Evolutionary conservation across 2,888 invertebrate species (phyloP).

Genomic region (Phymatocera aterrima): DNA sequence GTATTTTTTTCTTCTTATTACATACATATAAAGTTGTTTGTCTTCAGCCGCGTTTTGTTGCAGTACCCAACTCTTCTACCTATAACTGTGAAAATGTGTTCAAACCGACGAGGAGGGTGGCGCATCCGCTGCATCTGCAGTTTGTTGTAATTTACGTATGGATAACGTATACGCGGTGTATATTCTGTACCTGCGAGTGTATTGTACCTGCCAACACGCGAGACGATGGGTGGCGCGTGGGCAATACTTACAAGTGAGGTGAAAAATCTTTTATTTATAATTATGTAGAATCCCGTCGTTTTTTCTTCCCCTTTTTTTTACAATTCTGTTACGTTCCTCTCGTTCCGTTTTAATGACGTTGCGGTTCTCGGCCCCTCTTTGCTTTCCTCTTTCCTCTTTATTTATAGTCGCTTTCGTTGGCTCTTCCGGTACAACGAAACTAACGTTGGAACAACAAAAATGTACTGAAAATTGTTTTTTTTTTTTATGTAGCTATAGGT

Average conservation of each 20-base stretch:
- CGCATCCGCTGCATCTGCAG: no score
- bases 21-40: no score
- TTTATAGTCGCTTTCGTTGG: neutral
- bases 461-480: neutral
- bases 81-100: no score
- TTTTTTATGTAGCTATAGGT: neutral
- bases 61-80: no score
- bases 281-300: neutral
- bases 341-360: slow-evolving; percentile 20
- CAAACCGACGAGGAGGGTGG: neutral
- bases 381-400: neutral
- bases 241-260: slow-evolving; percentile 16
- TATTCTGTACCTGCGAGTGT: neutral
- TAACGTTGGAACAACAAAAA: no score
- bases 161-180: no score
- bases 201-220: neutral
- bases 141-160: no score
- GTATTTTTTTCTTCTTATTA: no score
- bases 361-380: neutral
- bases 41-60: no score
- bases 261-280: slow-evolving; percentile 37
- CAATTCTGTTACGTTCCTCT: no score
- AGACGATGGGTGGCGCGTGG: slow-evolving; percentile 32
- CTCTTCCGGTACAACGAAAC: neutral
- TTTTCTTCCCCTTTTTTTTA: neutral